Base-by-base conservation (phyloP, 2,113 vertebrate genomes). In the Scatophagus argus region DNA sequence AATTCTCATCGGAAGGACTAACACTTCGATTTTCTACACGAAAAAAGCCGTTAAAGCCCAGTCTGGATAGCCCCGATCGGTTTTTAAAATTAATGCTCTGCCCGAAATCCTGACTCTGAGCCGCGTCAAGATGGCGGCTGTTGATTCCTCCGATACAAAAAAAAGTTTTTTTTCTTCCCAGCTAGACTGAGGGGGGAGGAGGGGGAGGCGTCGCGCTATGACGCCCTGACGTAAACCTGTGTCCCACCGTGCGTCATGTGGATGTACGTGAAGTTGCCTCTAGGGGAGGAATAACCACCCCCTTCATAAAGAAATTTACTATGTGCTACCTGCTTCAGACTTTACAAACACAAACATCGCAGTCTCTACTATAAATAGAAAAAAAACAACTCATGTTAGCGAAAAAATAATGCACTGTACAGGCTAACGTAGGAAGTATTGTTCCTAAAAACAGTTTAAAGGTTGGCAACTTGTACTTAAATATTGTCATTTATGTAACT, bases 91-190 rank as follows among this genome's bases (percentile, higher is more conserved):
- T 92, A 91, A 90, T 91, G 92, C 91, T 94, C 77, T 81, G 91
- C 93, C 94, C 88, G 93, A 96, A 94, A 95, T 95, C 95, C 96
- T 93, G 95, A 95, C 91, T 96, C 94, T 92, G 95, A 96, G 95
- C 96, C 96, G 95, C 95, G 95, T 95, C 96, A 97, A 97, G 96
- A 97, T 97, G 96, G 96, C 96, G 96, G 96, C 96, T 97, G 96
- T 97, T 97, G 96, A 97, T 97, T 97, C 96, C 96, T 97, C 92
- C 91, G 93, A 94, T 95, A 95, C 94, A 96, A 96, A 96, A 96
- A 95, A 92, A 95, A 93, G 93, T 96, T 96, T 95, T 96, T 96
- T 96, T 96, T 95, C 95, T 97, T 95, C 95, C 95, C 94, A 96
- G 95, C 95, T 82, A 91, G 95, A 95, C 95, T 89, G 94, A 87